Percentiles rank a stretch among this genome's conserved stretches.
Evolutionary conservation across 2,113 vertebrate genomes (phyloP).

Genomic region (Crocuta crocuta): DNA sequence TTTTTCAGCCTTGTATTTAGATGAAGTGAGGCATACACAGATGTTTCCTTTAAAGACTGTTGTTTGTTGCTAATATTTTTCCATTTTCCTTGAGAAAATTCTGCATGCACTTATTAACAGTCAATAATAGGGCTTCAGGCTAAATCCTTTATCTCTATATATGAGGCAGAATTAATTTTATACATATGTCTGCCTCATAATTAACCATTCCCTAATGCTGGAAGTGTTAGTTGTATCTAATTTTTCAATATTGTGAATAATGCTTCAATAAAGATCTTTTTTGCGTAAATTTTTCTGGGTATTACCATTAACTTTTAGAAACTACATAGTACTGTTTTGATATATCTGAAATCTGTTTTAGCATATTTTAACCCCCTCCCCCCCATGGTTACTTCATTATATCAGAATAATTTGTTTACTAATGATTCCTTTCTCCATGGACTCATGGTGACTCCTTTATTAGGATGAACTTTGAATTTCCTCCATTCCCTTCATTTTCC

Average conservation of each 20-base stretch:
- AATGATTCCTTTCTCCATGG: not conserved
- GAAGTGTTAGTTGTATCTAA: not conserved
- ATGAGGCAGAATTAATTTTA: not conserved
- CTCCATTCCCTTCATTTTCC: not conserved
- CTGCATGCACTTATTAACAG: not conserved
- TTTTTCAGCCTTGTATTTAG: not conserved
- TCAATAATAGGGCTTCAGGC: not conserved
- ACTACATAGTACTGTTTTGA: not conserved
- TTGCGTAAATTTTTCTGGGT: not conserved
- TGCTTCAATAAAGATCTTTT: not conserved
- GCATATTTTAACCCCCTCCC: not conserved
- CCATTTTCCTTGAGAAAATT: slow-evolving; percentile 1
- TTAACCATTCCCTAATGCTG: not conserved
- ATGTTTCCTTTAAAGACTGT: not conserved
- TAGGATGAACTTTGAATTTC: not conserved
- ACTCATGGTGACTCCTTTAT: not conserved
- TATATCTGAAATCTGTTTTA: not conserved
- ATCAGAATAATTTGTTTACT: not conserved
- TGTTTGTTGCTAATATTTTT: not conserved
- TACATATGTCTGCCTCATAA: not conserved
- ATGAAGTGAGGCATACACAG: not conserved
- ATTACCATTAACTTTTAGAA: slow-evolving; percentile 17
- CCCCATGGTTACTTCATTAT: not conserved
- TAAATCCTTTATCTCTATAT: not conserved
- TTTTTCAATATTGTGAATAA: not conserved